Percentiles rank a stretch among this genome's conserved stretches.
Evolutionary conservation across 2,888 invertebrate genomes (phyloP).

Genomic region (Carabus problematicus): DNA sequence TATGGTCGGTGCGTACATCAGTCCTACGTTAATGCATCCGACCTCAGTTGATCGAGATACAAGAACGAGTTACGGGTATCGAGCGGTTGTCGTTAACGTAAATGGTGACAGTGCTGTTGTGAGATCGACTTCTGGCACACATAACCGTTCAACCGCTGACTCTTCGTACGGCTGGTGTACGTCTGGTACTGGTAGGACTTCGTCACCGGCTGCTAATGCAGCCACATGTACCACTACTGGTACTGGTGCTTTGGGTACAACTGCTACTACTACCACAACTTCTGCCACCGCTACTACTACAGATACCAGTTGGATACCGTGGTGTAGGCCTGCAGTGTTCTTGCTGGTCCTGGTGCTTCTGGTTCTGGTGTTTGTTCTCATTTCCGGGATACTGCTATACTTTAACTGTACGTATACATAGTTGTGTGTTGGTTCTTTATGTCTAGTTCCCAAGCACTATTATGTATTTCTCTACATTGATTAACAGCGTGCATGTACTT

Average conservation of each 20-base stretch:
- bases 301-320: conserved; percentile 56
- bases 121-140: conserved; percentile 43
- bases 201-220: conserved; percentile 32
- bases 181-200: conserved; percentile 44
- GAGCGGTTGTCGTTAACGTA: conserved; percentile 57
- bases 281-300: conserved; percentile 48
- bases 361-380: conserved; percentile 65
- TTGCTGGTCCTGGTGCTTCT: conserved; percentile 65
- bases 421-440: conserved; percentile 26
- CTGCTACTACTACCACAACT: conserved; percentile 41
- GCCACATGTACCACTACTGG: conserved; percentile 47
- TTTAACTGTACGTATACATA: conserved; percentile 65
- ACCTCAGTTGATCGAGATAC: conserved; percentile 52
- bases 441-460: conserved; percentile 24
- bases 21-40: conserved; percentile 54
- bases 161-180: conserved; percentile 12
- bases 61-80: conserved; percentile 49
- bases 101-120: conserved; percentile 55
- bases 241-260: conserved; percentile 51
- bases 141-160: conserved; percentile 16
- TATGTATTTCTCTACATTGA: conserved; percentile 1
- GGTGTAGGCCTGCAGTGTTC: conserved; percentile 66
- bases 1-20: conserved; percentile 59
- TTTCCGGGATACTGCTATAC: conserved; percentile 67
- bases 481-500: not conserved